Base-by-base conservation (phyloP, 2,797 vertebrate species). In the Catostomus latipinnis region DNA sequence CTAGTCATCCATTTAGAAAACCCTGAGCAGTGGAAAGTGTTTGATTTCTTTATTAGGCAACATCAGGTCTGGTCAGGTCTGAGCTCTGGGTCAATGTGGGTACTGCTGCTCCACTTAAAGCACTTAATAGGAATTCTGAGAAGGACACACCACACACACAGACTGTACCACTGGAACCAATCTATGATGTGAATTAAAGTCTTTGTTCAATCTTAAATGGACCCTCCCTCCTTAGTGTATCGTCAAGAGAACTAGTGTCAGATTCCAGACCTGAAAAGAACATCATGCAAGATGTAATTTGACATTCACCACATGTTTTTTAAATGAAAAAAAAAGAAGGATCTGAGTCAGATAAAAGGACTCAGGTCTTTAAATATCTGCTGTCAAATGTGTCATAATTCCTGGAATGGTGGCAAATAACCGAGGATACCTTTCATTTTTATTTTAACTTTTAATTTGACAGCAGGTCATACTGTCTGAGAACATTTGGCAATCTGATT, bases 271-370 rank as follows among this genome's bases (percentile, higher is more conserved):
- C 2, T 60, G 61, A 80, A 70, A 56, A 75, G 63, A 61, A 74
- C 10, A 65, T 77, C 62, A 76, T 76, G 61, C 13, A 67, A 61
- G 60, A 79, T 80, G 74, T 13, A 57, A 60, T 73, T 76, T 69
- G 50, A 45, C 71, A 58, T 72, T 67, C 45, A 73, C 46, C 82
- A 74, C 54, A 71, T 78, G 46, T 74, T 81, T 84, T 49, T 73
- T 81, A 77, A 81, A 80, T 48, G n/a, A 70, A 70, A 68, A 60
- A 61, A 65, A 34, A 34, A 34, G 65, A 46, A 14, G 62, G 53
- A 62, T 77, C 53, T 2, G 45, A 50, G 63, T 50, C 53, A 54
- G 22, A 76, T 46, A 60, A 68, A 68, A 18, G 22, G 11, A 6
- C 13, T 58, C 0, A 1, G 67, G 82, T 76, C 53, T 77, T 83